These are phyloP conservation scores for Vulpes ferrilata DNA, from an alignment of 2,113 vertebrate genomes.

Conservation along the genomic window DNA sequence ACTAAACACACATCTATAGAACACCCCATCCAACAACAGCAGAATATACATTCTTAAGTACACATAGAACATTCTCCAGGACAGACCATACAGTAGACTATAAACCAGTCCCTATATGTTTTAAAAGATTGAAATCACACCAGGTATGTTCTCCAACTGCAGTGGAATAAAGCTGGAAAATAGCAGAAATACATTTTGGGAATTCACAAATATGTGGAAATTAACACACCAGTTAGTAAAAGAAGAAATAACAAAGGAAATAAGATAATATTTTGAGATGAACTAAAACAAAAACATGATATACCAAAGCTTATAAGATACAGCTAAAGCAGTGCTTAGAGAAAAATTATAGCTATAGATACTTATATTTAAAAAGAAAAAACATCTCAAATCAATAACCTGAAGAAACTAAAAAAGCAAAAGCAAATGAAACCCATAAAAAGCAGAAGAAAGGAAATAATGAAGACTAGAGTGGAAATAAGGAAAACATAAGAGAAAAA, in stretches of 20 bases:
- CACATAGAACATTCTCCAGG: not conserved
- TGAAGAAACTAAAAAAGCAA: constrained; percentile 1
- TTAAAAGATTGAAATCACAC: not conserved
- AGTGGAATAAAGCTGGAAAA: not conserved
- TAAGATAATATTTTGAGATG: not conserved
- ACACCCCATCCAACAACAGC: not conserved
- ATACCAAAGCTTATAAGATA: not conserved
- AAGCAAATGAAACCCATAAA: not conserved
- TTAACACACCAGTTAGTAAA: not conserved
- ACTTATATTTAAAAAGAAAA: not conserved
- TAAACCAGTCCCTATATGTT: not conserved
- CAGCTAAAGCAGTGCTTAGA: not conserved
- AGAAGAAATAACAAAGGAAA: constrained; percentile 8
- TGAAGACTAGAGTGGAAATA: not conserved
- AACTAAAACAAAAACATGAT: not conserved
- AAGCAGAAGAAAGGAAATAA: not conserved
- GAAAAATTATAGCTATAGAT: not conserved
- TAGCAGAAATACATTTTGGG: not conserved
- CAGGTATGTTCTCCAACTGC: not conserved
- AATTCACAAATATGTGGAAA: not conserved
- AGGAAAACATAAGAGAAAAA: not conserved
- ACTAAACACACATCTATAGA: not conserved
- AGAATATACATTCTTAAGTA: not conserved
- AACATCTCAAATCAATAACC: not conserved
- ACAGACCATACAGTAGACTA: not conserved